These are phyloP conservation scores for Platycheirus rosarum DNA, from an alignment of 2,888 invertebrate species.

Conservation along the genomic window DNA sequence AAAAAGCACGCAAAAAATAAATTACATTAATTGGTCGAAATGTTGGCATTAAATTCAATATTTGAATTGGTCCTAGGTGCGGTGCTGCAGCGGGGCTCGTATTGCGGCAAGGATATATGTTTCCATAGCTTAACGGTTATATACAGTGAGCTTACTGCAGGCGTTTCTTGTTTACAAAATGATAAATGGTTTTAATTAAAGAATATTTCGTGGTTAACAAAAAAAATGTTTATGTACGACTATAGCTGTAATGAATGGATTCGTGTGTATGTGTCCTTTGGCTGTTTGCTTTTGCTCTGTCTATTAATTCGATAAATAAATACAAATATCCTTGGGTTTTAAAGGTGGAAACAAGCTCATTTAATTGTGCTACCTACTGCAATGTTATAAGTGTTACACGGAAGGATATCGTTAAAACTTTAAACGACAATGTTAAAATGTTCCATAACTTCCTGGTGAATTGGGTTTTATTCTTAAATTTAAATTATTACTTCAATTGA, in stretches of 20 bases:
- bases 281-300: not conserved
- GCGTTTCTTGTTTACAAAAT: slow-evolving; percentile 54
- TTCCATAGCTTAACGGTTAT: not conserved
- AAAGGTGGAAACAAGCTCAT: slow-evolving; percentile 11
- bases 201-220: slow-evolving; percentile 20
- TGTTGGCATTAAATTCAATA: slow-evolving; percentile 72
- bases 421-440: too few species aligned
- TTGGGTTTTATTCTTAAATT: too few species aligned
- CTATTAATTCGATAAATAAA: slow-evolving; percentile 1
- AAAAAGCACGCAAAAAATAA: slow-evolving; percentile 65
- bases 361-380: not conserved
- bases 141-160: slow-evolving; percentile 16
- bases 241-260: not conserved
- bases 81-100: too few species aligned
- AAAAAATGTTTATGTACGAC: not conserved
- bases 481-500: too few species aligned
- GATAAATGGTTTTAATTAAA: slow-evolving; percentile 71
- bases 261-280: slow-evolving; percentile 6
- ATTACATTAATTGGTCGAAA: slow-evolving; percentile 71
- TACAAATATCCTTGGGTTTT: slow-evolving; percentile 3
- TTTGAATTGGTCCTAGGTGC: slow-evolving; percentile 48
- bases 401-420: not conserved
- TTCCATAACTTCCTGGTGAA: too few species aligned
- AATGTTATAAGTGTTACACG: not conserved
- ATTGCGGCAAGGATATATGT: not conserved